Conservation (phyloP, 1,140 invertebrate species). For the Drosophila melanogaster region DNA sequence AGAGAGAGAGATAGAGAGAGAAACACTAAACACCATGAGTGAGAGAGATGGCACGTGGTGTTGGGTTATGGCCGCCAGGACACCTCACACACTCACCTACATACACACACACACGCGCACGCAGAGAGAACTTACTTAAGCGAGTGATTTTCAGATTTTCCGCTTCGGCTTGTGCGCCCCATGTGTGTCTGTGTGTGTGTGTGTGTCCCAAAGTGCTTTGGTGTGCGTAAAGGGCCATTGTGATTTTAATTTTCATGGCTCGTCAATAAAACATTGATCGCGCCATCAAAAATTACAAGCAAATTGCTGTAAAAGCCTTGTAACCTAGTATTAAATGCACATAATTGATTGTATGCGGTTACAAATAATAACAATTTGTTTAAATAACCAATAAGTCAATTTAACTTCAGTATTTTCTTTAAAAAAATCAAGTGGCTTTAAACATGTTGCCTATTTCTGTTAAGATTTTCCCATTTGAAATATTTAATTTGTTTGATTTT, state of each 20-base stretch:
- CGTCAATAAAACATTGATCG: slow-evolving; percentile 41
- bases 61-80: slow-evolving; percentile 39
- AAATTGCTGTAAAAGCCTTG: not conserved
- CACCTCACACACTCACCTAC: slow-evolving; percentile 18
- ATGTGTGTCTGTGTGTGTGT: slow-evolving; percentile 1
- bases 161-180: slow-evolving; percentile 18
- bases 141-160: slow-evolving; percentile 79
- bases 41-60: slow-evolving; percentile 4
- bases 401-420: too few species aligned
- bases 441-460: too few species aligned
- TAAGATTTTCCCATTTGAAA: too few species aligned
- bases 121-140: slow-evolving; percentile 67
- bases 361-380: too few species aligned
- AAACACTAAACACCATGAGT: not conserved
- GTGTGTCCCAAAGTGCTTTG: slow-evolving; percentile 13
- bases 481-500: too few species aligned
- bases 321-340: too few species aligned
- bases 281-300: slow-evolving; percentile 19
- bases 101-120: slow-evolving; percentile 7
- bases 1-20: too few species aligned
- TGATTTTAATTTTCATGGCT: slow-evolving; percentile 65
- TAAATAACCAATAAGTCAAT: too few species aligned
- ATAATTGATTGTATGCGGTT: too few species aligned
- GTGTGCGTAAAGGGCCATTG: slow-evolving; percentile 20
- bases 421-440: too few species aligned